These are phyloP conservation scores for Drosophila teissieri DNA, from an alignment of 1,140 invertebrate species.

Conservation along the genomic window DNA sequence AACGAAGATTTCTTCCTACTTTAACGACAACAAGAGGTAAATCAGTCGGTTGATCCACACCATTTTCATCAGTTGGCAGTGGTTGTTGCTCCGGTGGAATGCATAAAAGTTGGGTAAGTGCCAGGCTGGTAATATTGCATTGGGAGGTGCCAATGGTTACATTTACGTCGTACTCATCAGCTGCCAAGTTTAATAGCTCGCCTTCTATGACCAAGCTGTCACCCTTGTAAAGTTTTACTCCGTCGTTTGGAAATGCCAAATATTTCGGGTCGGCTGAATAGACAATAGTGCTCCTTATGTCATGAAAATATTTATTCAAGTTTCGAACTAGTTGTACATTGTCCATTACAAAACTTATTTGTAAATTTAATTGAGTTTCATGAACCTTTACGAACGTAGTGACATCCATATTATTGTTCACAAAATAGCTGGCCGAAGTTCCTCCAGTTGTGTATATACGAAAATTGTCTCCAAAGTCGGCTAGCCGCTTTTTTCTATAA, in stretches of 20 bases:
- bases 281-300: slow-evolving; percentile 90
- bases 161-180: slow-evolving; percentile 96
- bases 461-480: slow-evolving; percentile 38
- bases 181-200: slow-evolving; percentile 95
- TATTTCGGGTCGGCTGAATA: slow-evolving; percentile 97
- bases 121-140: slow-evolving; percentile 97
- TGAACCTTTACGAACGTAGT: slow-evolving; percentile 74
- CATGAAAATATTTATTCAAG: slow-evolving; percentile 93
- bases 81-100: slow-evolving; percentile 94
- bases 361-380: slow-evolving; percentile 88
- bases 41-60: slow-evolving; percentile 89
- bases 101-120: slow-evolving; percentile 94
- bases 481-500: slow-evolving; percentile 11
- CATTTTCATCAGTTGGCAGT: slow-evolving; percentile 93
- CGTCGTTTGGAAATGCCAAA: slow-evolving; percentile 92
- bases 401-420: slow-evolving; percentile 51
- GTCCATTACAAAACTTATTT: slow-evolving; percentile 98
- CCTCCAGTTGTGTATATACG: slow-evolving; percentile 52
- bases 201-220: slow-evolving; percentile 98
- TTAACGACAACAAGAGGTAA: slow-evolving; percentile 95
- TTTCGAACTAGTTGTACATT: slow-evolving; percentile 95
- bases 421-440: slow-evolving; percentile 37
- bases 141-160: slow-evolving; percentile 95
- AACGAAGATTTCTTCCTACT: slow-evolving; percentile 93
- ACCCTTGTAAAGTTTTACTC: slow-evolving; percentile 95